Evolutionary conservation across 2,113 vertebrate genomes (phyloP).

Genomic region (Meriones unguiculatus): DNA sequence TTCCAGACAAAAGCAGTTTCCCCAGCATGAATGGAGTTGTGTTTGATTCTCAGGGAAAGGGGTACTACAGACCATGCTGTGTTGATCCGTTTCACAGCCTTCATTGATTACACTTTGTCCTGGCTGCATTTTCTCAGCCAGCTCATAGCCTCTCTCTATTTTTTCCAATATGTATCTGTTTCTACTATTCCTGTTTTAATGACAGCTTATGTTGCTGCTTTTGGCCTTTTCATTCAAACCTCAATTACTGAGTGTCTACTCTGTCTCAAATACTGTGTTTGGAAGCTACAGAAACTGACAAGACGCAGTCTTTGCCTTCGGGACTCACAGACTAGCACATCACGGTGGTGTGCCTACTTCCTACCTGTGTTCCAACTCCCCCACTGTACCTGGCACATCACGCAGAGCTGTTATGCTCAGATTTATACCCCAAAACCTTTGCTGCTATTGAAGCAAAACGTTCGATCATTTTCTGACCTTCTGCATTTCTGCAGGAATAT

Average conservation of each 20-base stretch:
- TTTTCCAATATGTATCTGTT: constrained; percentile 48
- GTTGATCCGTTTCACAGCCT: constrained; percentile 49
- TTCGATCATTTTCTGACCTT: neutral
- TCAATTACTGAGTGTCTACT: neutral
- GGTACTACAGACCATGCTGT: neutral
- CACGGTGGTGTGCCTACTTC: neutral
- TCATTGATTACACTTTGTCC: constrained; percentile 55
- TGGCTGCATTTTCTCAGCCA: constrained; percentile 47
- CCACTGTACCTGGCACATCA: neutral
- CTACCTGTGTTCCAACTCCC: neutral
- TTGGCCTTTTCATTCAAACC: constrained; percentile 11
- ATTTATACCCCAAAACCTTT: constrained; percentile 1
- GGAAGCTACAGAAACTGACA: constrained; percentile 45
- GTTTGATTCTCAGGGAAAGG: constrained; percentile 57
- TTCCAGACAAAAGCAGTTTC: constrained; percentile 30
- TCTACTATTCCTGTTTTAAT: constrained; percentile 31
- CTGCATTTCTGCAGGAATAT: neutral
- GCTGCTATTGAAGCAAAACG: neutral
- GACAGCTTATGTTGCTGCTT: constrained; percentile 29
- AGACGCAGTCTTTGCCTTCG: neutral
- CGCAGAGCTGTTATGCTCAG: neutral
- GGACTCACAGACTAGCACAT: neutral
- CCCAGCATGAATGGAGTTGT: neutral
- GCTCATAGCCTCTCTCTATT: constrained; percentile 49
- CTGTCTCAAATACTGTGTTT: neutral